Conservation (phyloP, 2,888 invertebrate genomes). For the Anticlea derivata region DNA sequence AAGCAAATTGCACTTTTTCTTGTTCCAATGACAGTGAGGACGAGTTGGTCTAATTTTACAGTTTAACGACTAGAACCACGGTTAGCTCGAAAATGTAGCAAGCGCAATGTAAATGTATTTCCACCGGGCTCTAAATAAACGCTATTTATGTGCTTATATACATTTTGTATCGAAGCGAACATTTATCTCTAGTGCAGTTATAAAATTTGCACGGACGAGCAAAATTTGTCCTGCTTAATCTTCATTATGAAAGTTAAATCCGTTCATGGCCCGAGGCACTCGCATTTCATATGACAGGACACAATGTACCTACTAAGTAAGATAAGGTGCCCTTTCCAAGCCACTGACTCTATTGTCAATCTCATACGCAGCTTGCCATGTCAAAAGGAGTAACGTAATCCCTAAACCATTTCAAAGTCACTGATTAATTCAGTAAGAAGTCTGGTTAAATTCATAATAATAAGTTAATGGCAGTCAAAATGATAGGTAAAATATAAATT, state of each 20-base stretch:
- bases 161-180: constrained; percentile 43
- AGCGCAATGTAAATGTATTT: constrained; percentile 44
- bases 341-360: constrained; percentile 78
- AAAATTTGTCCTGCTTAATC: constrained; percentile 58
- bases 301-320: constrained; percentile 79
- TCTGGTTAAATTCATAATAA: constrained; percentile 1
- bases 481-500: constrained; percentile 75
- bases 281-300: constrained; percentile 76
- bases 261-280: constrained; percentile 68
- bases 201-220: constrained; percentile 39
- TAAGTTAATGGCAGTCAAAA: constrained; percentile 52
- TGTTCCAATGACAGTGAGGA: constrained; percentile 58
- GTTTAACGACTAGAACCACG: constrained; percentile 59
- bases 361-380: constrained; percentile 71
- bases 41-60: constrained; percentile 68
- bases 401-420: constrained; percentile 50
- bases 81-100: constrained; percentile 51
- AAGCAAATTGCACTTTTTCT: constrained; percentile 63
- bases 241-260: constrained; percentile 74
- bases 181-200: constrained; percentile 43
- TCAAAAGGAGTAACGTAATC: constrained; percentile 62
- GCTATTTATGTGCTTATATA: constrained; percentile 44
- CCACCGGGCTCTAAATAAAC: constrained; percentile 43
- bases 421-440: constrained; percentile 38
- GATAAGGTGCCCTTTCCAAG: constrained; percentile 79